Conservation (phyloP, 2,888 invertebrate species). For the Lutraria lutraria region DNA sequence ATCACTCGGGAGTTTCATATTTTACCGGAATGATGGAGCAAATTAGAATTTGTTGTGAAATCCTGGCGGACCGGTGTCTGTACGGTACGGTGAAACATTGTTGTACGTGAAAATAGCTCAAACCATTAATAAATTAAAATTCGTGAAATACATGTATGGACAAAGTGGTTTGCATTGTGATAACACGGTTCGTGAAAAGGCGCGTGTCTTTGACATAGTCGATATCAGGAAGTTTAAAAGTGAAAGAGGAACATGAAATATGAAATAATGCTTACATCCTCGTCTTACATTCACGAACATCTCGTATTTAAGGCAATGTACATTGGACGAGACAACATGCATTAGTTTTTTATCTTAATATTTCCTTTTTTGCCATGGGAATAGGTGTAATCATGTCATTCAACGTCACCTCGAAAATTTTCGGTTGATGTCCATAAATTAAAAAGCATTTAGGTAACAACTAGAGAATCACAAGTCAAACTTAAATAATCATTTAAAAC, state of each 20-base stretch:
- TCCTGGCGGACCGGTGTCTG: conserved; percentile 44
- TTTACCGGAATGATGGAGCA: conserved; percentile 36
- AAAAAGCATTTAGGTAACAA: too few relatives aligned
- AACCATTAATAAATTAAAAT: conserved; percentile 33
- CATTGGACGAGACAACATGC: too few relatives aligned
- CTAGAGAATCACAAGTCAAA: too few relatives aligned
- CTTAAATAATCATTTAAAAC: too few relatives aligned
- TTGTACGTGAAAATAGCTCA: conserved; percentile 28
- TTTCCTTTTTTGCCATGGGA: too few relatives aligned
- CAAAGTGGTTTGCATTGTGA: conserved; percentile 33
- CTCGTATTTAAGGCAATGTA: too few relatives aligned
- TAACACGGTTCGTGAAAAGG: conserved; percentile 3
- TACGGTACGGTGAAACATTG: conserved; percentile 27
- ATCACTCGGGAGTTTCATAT: conserved; percentile 38
- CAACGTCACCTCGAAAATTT: too few relatives aligned
- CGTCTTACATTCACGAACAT: too few relatives aligned
- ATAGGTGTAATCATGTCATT: too few relatives aligned
- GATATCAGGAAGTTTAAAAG: conserved; percentile 10
- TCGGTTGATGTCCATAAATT: too few relatives aligned
- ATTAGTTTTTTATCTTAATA: too few relatives aligned
- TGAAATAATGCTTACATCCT: background rate
- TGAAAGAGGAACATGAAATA: background rate
- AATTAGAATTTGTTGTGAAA: conserved; percentile 50
- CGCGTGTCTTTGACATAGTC: conserved; percentile 4
- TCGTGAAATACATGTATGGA: conserved; percentile 9